These are phyloP conservation scores for Pentamera pediparva DNA, from an alignment of 53 echinoderm and acorn worm genomes.

Conservation along the genomic window DNA sequence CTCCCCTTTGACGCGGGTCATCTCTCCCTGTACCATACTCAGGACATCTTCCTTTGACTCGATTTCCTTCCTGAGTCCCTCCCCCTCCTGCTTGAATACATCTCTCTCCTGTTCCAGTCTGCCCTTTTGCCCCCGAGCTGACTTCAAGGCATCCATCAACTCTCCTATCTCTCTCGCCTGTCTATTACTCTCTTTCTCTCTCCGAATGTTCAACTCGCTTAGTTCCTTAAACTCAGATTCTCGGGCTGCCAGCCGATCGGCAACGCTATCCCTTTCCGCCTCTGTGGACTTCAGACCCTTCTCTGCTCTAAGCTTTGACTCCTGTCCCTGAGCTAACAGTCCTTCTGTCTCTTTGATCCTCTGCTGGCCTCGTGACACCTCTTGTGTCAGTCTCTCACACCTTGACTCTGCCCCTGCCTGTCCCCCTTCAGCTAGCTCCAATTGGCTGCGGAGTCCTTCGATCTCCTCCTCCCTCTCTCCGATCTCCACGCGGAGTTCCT, in stretches of 20 bases:
- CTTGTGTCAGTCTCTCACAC: conserved; percentile 51
- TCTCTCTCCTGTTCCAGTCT: conserved; percentile 37
- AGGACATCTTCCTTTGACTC: conserved; percentile 40
- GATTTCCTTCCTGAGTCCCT: conserved; percentile 22
- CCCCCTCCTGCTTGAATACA: conserved; percentile 45
- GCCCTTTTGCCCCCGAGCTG: conserved; percentile 10
- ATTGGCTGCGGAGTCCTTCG: conserved; percentile 54
- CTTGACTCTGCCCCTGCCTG: conserved; percentile 59
- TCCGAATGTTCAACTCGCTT: conserved; percentile 29
- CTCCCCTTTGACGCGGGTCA: conserved; percentile 24
- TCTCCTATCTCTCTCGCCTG: conserved; percentile 2
- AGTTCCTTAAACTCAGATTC: conserved; percentile 15
- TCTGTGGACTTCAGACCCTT: background rate
- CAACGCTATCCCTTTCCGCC: conserved; percentile 1
- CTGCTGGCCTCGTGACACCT: conserved; percentile 45
- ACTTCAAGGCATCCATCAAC: conserved; percentile 5
- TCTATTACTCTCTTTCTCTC: conserved; percentile 6
- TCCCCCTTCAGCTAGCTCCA: conserved; percentile 48
- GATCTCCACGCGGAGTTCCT: conserved; percentile 52
- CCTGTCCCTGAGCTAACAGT: conserved; percentile 28
- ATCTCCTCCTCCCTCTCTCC: conserved; percentile 57
- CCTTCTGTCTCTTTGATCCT: conserved; percentile 51
- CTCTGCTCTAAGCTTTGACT: conserved; percentile 30
- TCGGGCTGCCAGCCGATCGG: conserved; percentile 2
- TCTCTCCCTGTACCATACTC: conserved; percentile 40